phyloP scores from a whole-genome alignment of 2,113 vertebrate genomes.

The Entomyzon cyanotis region DNA sequence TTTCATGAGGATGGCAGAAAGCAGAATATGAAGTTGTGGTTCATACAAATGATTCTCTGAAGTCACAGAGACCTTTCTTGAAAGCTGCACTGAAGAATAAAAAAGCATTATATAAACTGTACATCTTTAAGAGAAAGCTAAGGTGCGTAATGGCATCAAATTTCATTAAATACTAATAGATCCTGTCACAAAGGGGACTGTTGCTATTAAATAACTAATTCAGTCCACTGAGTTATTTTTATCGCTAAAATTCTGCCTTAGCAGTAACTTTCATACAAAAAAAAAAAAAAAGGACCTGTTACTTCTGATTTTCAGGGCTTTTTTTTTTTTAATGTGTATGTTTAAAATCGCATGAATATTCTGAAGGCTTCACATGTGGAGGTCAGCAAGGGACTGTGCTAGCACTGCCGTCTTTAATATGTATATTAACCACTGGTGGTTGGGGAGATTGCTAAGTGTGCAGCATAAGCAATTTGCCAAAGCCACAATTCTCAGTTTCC shows the following conservation, averaged over 20 bases:
- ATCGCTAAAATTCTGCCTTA: background rate
- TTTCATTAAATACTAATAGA: background rate
- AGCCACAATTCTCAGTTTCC: constrained; percentile 5
- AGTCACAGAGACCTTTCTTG: background rate
- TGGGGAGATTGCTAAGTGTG: constrained; percentile 35
- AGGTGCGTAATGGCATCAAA: background rate
- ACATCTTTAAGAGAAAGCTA: background rate
- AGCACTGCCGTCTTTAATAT: constrained; percentile 55
- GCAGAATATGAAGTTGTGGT: background rate
- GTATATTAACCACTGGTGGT: constrained; percentile 44
- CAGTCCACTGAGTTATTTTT: constrained; percentile 1
- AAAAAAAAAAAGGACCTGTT: background rate
- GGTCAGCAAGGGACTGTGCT: constrained; percentile 41
- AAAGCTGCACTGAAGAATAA: background rate
- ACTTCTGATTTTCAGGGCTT: background rate
- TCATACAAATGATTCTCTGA: background rate
- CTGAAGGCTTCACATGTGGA: background rate
- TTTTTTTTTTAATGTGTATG: background rate
- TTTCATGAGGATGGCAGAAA: background rate
- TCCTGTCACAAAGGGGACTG: background rate
- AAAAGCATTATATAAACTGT: background rate
- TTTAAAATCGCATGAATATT: constrained; percentile 41
- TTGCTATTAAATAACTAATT: background rate
- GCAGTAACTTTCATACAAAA: background rate
- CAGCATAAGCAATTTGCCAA: constrained; percentile 38